A percentile compares a stretch with the other conserved stretches of the same genome.
phyloP scores from a whole-genome alignment of 2,888 invertebrate species.

The Lycia hirtaria region DNA sequence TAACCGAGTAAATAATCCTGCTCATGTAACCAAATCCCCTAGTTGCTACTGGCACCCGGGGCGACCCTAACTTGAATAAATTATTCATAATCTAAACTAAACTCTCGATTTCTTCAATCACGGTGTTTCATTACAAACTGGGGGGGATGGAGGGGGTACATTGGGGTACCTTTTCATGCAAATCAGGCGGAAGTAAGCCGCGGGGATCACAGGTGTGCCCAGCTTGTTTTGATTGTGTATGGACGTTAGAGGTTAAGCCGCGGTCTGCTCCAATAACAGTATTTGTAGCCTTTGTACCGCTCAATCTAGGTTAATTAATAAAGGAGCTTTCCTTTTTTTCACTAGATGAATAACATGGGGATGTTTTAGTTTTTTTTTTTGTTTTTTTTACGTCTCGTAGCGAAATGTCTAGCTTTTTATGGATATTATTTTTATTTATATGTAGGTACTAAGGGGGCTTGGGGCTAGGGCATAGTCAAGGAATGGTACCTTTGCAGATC shows the following conservation, averaged over 20 bases:
- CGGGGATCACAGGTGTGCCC: slow-evolving; percentile 38
- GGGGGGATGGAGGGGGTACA: background rate
- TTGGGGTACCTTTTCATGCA: slow-evolving; percentile 37
- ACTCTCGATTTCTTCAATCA: slow-evolving; percentile 34
- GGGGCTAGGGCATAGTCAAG: too few species aligned
- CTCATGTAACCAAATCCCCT: slow-evolving; percentile 8
- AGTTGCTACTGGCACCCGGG: slow-evolving; percentile 1
- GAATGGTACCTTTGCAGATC: too few species aligned
- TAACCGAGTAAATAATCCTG: slow-evolving; percentile 2
- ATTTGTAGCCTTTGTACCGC: slow-evolving; percentile 9
- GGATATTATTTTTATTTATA: too few species aligned
- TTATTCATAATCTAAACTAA: slow-evolving; percentile 27
- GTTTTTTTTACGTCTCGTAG: too few species aligned
- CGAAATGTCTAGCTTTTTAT: too few species aligned
- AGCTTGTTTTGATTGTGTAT: slow-evolving; percentile 41
- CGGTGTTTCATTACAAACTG: slow-evolving; percentile 30
- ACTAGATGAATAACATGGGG: background rate
- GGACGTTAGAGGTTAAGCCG: slow-evolving; percentile 33
- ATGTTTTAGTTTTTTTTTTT: too few species aligned
- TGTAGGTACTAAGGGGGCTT: too few species aligned
- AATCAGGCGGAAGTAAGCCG: slow-evolving; percentile 36
- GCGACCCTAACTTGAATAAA: slow-evolving; percentile 20
- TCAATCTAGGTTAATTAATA: slow-evolving; percentile 12
- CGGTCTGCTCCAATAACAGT: slow-evolving; percentile 21
- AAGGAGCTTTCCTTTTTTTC: background rate